These are phyloP conservation scores for Pyrocephalus nanus DNA, from an alignment of 2,797 vertebrate genomes.

Conservation along the genomic window DNA sequence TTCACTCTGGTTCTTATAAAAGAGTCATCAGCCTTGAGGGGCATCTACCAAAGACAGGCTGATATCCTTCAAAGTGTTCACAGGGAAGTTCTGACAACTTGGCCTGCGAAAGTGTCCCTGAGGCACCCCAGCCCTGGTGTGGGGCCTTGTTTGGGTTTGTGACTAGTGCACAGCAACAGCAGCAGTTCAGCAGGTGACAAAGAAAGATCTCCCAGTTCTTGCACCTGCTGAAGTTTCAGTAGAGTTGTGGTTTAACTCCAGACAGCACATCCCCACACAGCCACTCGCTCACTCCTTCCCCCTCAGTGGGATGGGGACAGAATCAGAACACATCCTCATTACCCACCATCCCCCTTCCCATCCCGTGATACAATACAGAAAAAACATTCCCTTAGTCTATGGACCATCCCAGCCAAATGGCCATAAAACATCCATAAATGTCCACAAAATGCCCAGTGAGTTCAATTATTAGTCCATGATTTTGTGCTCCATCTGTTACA, in stretches of 20 bases:
- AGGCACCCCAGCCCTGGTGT: background rate
- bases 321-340: background rate
- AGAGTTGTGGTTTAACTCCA: background rate
- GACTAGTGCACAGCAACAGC: background rate
- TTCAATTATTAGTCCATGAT: background rate
- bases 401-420: background rate
- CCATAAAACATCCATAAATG: background rate
- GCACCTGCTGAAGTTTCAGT: background rate
- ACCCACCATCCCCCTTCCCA: background rate
- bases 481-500: background rate
- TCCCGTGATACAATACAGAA: background rate
- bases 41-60: background rate
- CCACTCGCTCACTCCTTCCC: fast-evolving
- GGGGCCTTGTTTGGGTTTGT: background rate
- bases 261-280: background rate
- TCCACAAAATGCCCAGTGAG: background rate
- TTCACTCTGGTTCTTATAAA: background rate
- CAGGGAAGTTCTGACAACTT: background rate
- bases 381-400: background rate
- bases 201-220: background rate
- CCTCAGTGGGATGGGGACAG: background rate
- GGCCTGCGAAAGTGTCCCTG: background rate
- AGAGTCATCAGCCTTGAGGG: background rate
- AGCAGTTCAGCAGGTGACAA: background rate
- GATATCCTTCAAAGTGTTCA: background rate